Evolutionary conservation across 1,140 invertebrate genomes (phyloP).

Genomic region (Leucophenga varia): DNA sequence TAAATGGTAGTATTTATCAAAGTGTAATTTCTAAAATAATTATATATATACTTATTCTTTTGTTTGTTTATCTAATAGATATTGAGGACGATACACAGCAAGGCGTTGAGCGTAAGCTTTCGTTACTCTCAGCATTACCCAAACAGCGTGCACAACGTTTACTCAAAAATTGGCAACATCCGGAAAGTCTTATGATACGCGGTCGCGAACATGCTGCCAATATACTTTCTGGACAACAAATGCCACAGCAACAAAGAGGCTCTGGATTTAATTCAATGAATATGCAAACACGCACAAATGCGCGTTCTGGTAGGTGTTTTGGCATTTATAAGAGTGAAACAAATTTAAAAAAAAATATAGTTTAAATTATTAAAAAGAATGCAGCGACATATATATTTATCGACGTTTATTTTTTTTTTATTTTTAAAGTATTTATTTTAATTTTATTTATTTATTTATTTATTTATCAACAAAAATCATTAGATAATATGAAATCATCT

Average conservation of each 20-base stretch:
- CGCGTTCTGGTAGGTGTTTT: slow-evolving; percentile 31
- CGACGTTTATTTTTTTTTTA: no score
- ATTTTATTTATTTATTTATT: no score
- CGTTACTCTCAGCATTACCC: slow-evolving; percentile 70
- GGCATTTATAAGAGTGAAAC: no score
- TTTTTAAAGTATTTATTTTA: background rate
- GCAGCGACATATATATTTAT: no score
- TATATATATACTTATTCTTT: slow-evolving; percentile 8
- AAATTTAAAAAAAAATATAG: no score
- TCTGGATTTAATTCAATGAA: slow-evolving; percentile 16
- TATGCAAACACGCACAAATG: slow-evolving; percentile 26
- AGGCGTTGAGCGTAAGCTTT: slow-evolving; percentile 69
- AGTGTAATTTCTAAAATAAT: slow-evolving; percentile 55
- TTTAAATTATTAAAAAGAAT: no score
- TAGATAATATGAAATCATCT: no score
- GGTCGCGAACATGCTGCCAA: slow-evolving; percentile 78
- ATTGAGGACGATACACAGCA: slow-evolving; percentile 69
- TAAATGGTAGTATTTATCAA: slow-evolving; percentile 63
- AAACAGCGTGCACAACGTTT: slow-evolving; percentile 73
- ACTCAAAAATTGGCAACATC: slow-evolving; percentile 76
- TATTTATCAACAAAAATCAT: no score
- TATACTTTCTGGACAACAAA: slow-evolving; percentile 68
- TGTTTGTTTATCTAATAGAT: slow-evolving; percentile 58
- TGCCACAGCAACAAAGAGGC: slow-evolving; percentile 35
- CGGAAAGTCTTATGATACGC: slow-evolving; percentile 73